phyloP scores from a whole-genome alignment of 2,113 vertebrate species.

The Mesembrinibis cayennensis region DNA sequence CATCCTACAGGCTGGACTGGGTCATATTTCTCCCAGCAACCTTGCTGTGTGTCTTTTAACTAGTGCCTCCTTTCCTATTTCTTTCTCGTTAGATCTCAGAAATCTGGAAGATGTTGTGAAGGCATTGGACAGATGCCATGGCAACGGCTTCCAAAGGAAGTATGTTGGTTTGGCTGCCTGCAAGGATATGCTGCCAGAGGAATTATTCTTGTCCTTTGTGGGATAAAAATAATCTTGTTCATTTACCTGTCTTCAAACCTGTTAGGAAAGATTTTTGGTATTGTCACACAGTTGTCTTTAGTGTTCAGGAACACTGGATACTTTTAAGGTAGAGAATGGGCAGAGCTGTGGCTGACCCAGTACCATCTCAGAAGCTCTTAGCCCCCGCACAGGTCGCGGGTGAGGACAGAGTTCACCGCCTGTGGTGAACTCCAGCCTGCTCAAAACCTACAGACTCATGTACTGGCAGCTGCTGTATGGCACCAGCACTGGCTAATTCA shows the following conservation, averaged over 20 bases:
- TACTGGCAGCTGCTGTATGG: not conserved
- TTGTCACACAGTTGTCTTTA: not conserved
- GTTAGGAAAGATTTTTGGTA: not conserved
- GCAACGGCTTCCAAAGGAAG: not conserved
- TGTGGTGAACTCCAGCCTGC: not conserved
- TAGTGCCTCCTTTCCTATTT: not conserved
- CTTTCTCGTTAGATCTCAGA: not conserved
- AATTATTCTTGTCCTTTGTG: slow-evolving; percentile 14
- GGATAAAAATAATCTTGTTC: not conserved
- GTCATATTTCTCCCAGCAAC: not conserved
- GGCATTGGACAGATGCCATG: slow-evolving; percentile 7
- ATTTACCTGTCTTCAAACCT: not conserved
- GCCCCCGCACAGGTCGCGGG: accelerated
- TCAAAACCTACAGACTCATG: not conserved
- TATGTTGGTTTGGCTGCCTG: not conserved
- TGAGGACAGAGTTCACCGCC: not conserved
- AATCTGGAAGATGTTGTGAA: not conserved
- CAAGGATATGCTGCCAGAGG: not conserved
- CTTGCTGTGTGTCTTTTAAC: not conserved
- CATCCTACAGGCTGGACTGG: not conserved
- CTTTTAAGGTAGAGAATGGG: not conserved
- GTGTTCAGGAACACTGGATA: not conserved
- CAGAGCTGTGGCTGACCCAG: not conserved
- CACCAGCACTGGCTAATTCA: not conserved
- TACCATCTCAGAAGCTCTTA: not conserved